Percentiles rank a stretch among this genome's conserved stretches.
Evolutionary conservation across 2,888 invertebrate genomes (phyloP).

Genomic region (Drosophila falleni): DNA sequence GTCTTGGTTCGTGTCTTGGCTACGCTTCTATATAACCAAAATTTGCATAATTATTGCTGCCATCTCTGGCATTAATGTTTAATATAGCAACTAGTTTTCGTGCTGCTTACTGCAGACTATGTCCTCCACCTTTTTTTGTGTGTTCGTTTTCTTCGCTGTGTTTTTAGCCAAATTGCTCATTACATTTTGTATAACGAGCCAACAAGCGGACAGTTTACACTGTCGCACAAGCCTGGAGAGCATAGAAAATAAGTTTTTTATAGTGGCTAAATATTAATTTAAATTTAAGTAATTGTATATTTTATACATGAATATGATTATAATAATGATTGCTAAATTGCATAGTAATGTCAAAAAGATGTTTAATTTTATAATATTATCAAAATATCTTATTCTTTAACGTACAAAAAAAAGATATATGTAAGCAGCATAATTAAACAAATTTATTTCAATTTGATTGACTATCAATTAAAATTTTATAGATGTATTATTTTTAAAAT

Average conservation of each 20-base stretch:
- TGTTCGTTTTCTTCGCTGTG: background rate
- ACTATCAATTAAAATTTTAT: no score
- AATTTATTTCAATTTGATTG: no score
- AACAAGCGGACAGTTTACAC: slow-evolving; percentile 36
- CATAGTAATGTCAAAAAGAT: background rate
- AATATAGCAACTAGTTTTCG: slow-evolving; percentile 61
- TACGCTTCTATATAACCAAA: slow-evolving; percentile 27
- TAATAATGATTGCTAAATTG: background rate
- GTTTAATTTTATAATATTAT: no score
- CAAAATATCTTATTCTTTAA: no score
- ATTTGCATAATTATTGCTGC: slow-evolving; percentile 77
- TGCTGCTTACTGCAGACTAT: slow-evolving; percentile 31
- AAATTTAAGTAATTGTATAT: background rate
- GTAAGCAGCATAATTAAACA: no score
- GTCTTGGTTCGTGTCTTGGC: slow-evolving; percentile 64
- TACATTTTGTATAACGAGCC: slow-evolving; percentile 65
- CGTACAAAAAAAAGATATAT: no score
- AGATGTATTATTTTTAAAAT: no score
- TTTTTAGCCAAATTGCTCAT: slow-evolving; percentile 59
- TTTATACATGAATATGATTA: background rate
- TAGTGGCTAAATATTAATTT: background rate
- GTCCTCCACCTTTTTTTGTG: background rate
- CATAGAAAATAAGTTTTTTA: background rate
- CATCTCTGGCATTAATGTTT: slow-evolving; percentile 54
- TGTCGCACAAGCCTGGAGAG: slow-evolving; percentile 1